phyloP scores from a whole-genome alignment of 1,140 invertebrate genomes.

The Euwallacea fornicatus region DNA sequence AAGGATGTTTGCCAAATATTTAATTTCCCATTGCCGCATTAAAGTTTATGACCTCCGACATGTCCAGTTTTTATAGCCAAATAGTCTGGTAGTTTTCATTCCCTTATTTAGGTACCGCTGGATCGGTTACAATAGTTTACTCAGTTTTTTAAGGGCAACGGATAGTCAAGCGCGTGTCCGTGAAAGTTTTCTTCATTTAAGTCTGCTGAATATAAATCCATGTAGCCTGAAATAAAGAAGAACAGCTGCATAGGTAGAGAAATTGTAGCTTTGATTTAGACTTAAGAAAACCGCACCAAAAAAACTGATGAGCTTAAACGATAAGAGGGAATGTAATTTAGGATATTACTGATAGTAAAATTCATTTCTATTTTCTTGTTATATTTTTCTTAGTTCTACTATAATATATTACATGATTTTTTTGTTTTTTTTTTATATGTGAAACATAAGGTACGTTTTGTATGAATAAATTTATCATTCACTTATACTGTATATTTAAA shows the following conservation, averaged over 20 bases:
- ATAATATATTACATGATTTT: slow-evolving; percentile 13
- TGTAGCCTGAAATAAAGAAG: too few relatives aligned
- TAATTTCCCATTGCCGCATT: too few relatives aligned
- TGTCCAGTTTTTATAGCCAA: slow-evolving; percentile 1
- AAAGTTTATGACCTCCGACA: not conserved
- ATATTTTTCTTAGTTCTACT: not conserved
- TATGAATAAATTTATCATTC: slow-evolving; percentile 23
- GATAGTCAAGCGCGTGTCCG: too few relatives aligned
- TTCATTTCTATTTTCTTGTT: slow-evolving; percentile 17
- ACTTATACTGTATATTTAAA: slow-evolving; percentile 16
- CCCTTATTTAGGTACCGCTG: not conserved
- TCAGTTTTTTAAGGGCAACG: not conserved
- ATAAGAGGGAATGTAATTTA: slow-evolving; percentile 19
- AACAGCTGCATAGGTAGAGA: too few relatives aligned
- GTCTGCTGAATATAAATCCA: too few relatives aligned
- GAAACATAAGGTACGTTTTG: slow-evolving; percentile 3
- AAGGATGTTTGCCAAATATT: too few relatives aligned
- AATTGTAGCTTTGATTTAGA: slow-evolving; percentile 13
- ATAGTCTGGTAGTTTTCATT: slow-evolving; percentile 2
- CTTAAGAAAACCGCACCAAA: slow-evolving; percentile 24
- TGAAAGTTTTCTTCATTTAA: too few relatives aligned
- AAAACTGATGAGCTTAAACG: slow-evolving; percentile 21
- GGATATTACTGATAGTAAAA: slow-evolving; percentile 9
- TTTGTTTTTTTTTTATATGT: slow-evolving; percentile 11
- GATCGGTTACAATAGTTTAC: not conserved